Evolutionary conservation across 1,140 invertebrate species (phyloP).

Genomic region (Anoplophora glabripennis): DNA sequence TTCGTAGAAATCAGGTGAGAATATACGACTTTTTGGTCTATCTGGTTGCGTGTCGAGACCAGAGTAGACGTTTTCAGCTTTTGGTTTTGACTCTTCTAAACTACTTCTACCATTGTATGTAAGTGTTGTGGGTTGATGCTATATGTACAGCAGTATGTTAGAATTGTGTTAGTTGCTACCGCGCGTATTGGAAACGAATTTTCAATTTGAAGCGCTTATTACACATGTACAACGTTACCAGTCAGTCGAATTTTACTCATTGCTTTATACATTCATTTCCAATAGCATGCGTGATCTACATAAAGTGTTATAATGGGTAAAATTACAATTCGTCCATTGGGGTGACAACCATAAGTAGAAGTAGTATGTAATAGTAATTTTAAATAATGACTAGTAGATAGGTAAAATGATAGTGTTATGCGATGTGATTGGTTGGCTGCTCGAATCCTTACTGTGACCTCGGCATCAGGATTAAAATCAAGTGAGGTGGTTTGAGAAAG

Average conservation of each 20-base stretch:
- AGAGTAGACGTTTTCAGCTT: conserved; percentile 38
- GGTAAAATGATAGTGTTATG: neutral
- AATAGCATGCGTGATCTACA: conserved; percentile 1
- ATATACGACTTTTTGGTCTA: conserved; percentile 23
- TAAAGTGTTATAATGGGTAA: conserved; percentile 2
- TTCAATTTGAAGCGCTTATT: neutral
- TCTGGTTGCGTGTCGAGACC: conserved; percentile 31
- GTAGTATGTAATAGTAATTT: neutral
- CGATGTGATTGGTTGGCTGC: conserved; percentile 16
- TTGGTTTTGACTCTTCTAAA: conserved; percentile 37
- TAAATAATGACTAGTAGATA: conserved; percentile 2
- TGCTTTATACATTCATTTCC: too few species aligned
- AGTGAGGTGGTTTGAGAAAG: conserved; percentile 50
- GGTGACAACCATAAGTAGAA: conserved; percentile 4
- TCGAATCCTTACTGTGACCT: conserved; percentile 3
- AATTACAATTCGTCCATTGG: neutral
- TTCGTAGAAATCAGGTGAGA: conserved; percentile 33
- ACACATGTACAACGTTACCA: neutral
- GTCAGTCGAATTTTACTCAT: neutral
- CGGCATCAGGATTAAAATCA: conserved; percentile 44
- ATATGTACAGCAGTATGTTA: conserved; percentile 47
- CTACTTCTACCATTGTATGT: conserved; percentile 49
- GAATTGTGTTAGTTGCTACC: conserved; percentile 39
- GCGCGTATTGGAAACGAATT: conserved; percentile 6
- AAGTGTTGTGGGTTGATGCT: conserved; percentile 42